phyloP scores from a whole-genome alignment of 2,888 invertebrate genomes.

The Desoria tigrina region DNA sequence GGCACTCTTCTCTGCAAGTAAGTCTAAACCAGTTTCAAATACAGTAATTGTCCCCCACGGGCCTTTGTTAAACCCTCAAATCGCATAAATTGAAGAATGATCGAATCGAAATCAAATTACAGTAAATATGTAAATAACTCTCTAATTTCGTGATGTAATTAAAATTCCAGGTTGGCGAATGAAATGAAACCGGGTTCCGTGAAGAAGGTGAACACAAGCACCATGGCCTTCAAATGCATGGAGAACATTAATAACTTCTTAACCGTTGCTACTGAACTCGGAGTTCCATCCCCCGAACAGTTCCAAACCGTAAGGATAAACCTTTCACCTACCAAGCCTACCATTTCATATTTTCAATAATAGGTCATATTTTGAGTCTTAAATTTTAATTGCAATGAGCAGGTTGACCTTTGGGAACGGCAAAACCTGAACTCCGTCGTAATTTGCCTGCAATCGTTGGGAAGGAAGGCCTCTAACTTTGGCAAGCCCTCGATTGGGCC shows the following conservation, averaged over 20 bases:
- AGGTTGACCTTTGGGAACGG: constrained; percentile 84
- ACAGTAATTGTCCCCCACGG: background rate
- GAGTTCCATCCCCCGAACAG: constrained; percentile 89
- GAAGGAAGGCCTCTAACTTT: constrained; percentile 75
- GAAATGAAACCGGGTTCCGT: constrained; percentile 79
- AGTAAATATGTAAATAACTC: background rate
- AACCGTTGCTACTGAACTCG: constrained; percentile 77
- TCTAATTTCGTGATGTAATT: background rate
- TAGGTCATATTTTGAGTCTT: background rate
- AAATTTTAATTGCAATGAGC: too few species aligned
- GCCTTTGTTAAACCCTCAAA: background rate
- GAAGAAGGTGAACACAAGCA: constrained; percentile 87
- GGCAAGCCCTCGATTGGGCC: constrained; percentile 91
- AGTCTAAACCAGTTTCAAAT: constrained; percentile 39
- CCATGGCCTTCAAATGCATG: constrained; percentile 97
- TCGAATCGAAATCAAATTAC: too few species aligned
- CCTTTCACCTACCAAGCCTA: too few species aligned
- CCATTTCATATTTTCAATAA: too few species aligned
- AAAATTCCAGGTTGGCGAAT: constrained; percentile 76
- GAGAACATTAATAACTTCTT: constrained; percentile 96
- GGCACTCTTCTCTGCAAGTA: constrained; percentile 89
- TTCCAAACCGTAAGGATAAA: constrained; percentile 98
- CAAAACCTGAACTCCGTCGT: constrained; percentile 95
- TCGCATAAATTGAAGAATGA: too few species aligned
- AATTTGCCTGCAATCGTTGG: constrained; percentile 89